phyloP scores from a whole-genome alignment of 1,140 invertebrate genomes.

The Zaprionus vittiger region DNA sequence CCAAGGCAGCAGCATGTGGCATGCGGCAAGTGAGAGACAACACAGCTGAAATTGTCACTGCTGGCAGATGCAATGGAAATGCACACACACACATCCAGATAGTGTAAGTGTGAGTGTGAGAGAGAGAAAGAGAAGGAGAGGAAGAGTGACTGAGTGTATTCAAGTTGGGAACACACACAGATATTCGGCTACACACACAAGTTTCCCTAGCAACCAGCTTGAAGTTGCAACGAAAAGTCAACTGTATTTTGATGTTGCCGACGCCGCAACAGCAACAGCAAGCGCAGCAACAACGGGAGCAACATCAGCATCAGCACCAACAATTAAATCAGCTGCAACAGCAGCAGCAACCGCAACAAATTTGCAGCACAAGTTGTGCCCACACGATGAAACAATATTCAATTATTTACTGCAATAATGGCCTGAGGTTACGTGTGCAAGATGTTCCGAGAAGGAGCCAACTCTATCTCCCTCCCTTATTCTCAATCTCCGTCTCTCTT shows the following conservation, averaged over 20 bases:
- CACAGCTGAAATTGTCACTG: slow-evolving; percentile 53
- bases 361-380: slow-evolving; percentile 48
- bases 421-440: slow-evolving; percentile 33
- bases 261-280: slow-evolving; percentile 34
- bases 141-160: slow-evolving; percentile 26
- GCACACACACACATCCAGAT: slow-evolving; percentile 57
- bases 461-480: background rate
- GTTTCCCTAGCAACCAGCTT: slow-evolving; percentile 60
- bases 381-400: slow-evolving; percentile 72
- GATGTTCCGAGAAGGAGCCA: background rate
- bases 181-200: slow-evolving; percentile 31
- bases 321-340: slow-evolving; percentile 39
- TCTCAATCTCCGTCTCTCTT: too few species aligned
- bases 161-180: slow-evolving; percentile 39
- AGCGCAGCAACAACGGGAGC: slow-evolving; percentile 12
- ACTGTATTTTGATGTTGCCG: slow-evolving; percentile 76
- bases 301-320: slow-evolving; percentile 20
- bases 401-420: slow-evolving; percentile 76
- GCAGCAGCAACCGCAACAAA: slow-evolving; percentile 55
- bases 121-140: background rate
- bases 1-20: slow-evolving; percentile 19
- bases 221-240: slow-evolving; percentile 79
- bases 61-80: slow-evolving; percentile 70
- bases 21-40: slow-evolving; percentile 12
- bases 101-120: background rate